Percentiles rank a stretch among this genome's conserved stretches.
These are phyloP conservation scores for Drosophila cognata DNA, from an alignment of 2,888 invertebrate genomes.

Conservation along the genomic window DNA sequence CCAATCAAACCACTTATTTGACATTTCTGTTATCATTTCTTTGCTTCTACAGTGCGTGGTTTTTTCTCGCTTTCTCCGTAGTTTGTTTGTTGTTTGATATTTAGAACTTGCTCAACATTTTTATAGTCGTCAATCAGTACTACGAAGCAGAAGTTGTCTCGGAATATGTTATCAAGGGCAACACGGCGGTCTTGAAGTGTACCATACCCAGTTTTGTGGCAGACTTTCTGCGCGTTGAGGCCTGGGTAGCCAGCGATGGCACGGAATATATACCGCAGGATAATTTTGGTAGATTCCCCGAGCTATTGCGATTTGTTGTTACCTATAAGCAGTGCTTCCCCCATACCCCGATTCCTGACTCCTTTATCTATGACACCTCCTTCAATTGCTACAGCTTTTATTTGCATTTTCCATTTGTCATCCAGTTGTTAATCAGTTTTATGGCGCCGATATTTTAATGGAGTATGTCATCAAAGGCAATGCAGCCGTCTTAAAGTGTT, in stretches of 20 bases:
- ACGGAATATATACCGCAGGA: constrained; percentile 89
- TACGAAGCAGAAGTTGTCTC: constrained; percentile 95
- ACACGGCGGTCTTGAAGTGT: constrained; percentile 94
- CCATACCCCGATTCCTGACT: constrained; percentile 6
- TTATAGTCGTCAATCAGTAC: constrained; percentile 93
- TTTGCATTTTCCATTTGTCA: constrained; percentile 14
- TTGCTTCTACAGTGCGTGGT: constrained; percentile 14
- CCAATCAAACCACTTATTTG: not conserved
- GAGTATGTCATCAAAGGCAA: constrained; percentile 91
- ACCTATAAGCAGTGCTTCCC: constrained; percentile 23
- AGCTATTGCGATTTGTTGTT: constrained; percentile 6
- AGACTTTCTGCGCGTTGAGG: constrained; percentile 95
- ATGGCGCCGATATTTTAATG: constrained; percentile 90
- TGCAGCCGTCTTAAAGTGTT: constrained; percentile 90
- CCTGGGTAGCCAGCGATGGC: constrained; percentile 90
- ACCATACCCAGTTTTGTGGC: constrained; percentile 95
- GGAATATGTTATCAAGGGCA: constrained; percentile 95
- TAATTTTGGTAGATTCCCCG: constrained; percentile 88
- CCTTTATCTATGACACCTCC: not conserved
- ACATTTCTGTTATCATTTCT: constrained; percentile 22
- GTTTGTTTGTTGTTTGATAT: constrained; percentile 7
- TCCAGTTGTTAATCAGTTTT: constrained; percentile 90
- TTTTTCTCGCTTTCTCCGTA: constrained; percentile 2
- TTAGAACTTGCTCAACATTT: constrained; percentile 1
- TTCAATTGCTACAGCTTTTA: constrained; percentile 12